Conservation (phyloP, 92 coral and sea anemone species). For the Phenganax stokvisi region DNA sequence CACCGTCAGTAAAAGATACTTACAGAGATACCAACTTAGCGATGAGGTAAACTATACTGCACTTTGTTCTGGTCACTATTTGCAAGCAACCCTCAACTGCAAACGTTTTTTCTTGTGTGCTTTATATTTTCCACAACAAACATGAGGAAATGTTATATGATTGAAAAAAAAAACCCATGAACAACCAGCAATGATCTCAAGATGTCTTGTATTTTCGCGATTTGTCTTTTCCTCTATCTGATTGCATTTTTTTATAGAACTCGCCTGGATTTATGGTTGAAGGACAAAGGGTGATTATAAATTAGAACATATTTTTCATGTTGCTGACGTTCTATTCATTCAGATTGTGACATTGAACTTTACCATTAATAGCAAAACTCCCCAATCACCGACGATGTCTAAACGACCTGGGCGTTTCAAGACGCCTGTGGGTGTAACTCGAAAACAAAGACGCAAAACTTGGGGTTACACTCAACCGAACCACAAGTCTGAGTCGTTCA, state of each 20-base stretch:
- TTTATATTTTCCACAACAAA: too few relatives aligned
- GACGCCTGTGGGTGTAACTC: neutral
- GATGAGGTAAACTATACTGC: constrained; percentile 41
- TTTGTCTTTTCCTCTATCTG: neutral
- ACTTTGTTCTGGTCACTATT: neutral
- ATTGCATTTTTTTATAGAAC: constrained; percentile 30
- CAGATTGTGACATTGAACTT: neutral
- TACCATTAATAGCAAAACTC: constrained; percentile 11
- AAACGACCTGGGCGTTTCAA: neutral
- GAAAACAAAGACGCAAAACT: constrained; percentile 33
- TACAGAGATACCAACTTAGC: constrained; percentile 41
- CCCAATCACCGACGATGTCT: constrained; percentile 15
- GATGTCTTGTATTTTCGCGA: neutral
- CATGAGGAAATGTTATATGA: too few relatives aligned
- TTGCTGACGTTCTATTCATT: neutral
- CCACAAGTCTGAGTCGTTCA: neutral
- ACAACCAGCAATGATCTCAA: neutral
- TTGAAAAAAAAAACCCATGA: too few relatives aligned
- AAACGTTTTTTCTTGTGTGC: too few relatives aligned
- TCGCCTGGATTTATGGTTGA: constrained; percentile 59
- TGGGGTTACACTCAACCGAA: constrained; percentile 2
- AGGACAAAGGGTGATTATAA: constrained; percentile 60
- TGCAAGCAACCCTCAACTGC: too few relatives aligned
- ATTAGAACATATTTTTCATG: too few relatives aligned
- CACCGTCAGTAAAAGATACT: constrained; percentile 21